Evolutionary conservation across 2,888 invertebrate genomes (phyloP), one percentile per base, ranked within the genome.

Genomic region (Eupithecia dodoneata): DNA sequence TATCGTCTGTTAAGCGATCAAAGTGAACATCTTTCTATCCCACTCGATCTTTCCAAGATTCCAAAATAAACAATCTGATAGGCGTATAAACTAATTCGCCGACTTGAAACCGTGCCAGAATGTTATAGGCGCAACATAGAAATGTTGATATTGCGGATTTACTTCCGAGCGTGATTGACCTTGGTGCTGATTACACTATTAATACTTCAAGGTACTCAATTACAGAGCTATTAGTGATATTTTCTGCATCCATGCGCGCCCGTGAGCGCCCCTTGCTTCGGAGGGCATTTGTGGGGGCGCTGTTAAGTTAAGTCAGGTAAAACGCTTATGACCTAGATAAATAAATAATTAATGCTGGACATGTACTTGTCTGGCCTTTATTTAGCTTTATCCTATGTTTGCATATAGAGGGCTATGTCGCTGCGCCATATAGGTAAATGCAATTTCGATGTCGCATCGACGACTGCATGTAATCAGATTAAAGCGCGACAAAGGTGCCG

Each of bases 71-170:
- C 74, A 72, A 73, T 75, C 71, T 15, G 52, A 73, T 76, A 75
- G 74, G 74, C 71, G 30, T 73, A 55, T 70, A 71, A 73, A 65
- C 30, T 67, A 73, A 74, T 73, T 66, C 9, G 55, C 73, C 45
- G 44, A 72, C 12, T 78, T 78, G 78, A 76, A 78, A 63, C 52
- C 41, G 72, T 75, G 75, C 78, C 78, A 78, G 66, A 76, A 72
- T 66, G 15, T 55, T 12, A 72, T 52, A 59, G 72, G 63, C 76
- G 65, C 18, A 45, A 67, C 72, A 45, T 55, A 75, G 47, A 41
- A 67, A 74, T 76, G 63, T 76, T 71, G 65, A 76, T 76, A 73
- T 63, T 69, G 12, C 45, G 71, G 63, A 75, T 80, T 69, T 73
- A 72, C 70, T 77, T 76, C 72, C 65, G 71, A 30, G 69, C 49